Base-by-base conservation (phyloP, 1,140 invertebrate species). In the Drosophila albomicans region DNA sequence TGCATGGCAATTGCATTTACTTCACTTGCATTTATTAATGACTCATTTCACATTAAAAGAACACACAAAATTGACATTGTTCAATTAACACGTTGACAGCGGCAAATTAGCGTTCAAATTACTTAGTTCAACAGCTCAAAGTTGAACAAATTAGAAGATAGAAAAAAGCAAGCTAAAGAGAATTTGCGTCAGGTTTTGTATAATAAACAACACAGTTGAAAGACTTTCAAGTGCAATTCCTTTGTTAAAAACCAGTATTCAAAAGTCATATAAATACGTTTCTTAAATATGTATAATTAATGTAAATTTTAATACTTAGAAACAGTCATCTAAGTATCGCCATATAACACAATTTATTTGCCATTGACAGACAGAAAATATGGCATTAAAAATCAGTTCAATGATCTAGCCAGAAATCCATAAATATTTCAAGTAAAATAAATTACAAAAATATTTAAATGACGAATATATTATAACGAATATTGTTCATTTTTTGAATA, bases 21-120 rank as follows among this genome's bases (percentile, higher is more conserved):
- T 54, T 54, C 11, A 13, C n/a, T 58, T 10, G 10, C 30, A 32
- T 32, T 32, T 32, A 7, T 38, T 38, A 0, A 43, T 43, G 38
- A 20, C 28, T 16, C 30, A 58, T 45, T 58, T 57, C 0, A 11
- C 8, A 15, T 57, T 35, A 35, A 41, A 57, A 25, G 20, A 25
- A 28, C 25, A 51, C n/a, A 25, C 16, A 43, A 58, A 49, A n/a
- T 65, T 58, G 69, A 72, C 69, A 8, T 30, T 8, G 32, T n/a
- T 25, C 3, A 71, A 71, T 70, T 70, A 54, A 64, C 67, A 54
- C 11, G 8, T 59, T 71, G 51, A 57, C 59, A 71, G 49, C 32
- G 28, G 54, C 51, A 51, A 72, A 72, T 72, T 72, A 65, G 69
- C 45, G 43, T 32, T 41, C 35, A 58, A 72, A 72, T 43, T 20